A percentile compares a stretch with the other conserved stretches of the same genome.
These are phyloP conservation scores for Diachasmimorpha longicaudata DNA, from an alignment of 1,140 invertebrate genomes.

Conservation along the genomic window DNA sequence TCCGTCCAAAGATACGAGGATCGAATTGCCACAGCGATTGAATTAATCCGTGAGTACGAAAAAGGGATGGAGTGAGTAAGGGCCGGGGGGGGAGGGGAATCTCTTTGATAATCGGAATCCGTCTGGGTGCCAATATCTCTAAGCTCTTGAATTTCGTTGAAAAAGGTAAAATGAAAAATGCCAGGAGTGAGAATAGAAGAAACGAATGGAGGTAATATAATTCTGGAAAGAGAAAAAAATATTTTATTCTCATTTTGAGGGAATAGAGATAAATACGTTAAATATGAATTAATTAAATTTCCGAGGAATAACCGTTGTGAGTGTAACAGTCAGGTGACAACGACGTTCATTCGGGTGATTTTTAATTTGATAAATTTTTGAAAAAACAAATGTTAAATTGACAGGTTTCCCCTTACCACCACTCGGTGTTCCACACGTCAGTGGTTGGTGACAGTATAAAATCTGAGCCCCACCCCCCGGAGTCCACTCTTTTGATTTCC, in stretches of 20 bases:
- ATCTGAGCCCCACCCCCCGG: not conserved
- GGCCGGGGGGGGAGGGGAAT: not conserved
- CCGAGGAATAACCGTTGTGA: not conserved
- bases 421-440: not conserved
- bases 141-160: not conserved
- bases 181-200: not conserved
- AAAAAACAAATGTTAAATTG: conserved; percentile 20
- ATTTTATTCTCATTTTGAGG: not conserved
- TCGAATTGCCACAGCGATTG: conserved; percentile 8
- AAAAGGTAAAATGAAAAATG: not conserved
- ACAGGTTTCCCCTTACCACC: conserved; percentile 13
- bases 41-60: conserved; percentile 7
- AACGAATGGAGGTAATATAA: not conserved
- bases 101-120: conserved; percentile 22
- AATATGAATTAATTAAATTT: not conserved
- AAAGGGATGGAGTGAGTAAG: not conserved
- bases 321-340: conserved; percentile 20
- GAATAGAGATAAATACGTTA: not conserved
- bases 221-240: not conserved
- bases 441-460: not conserved
- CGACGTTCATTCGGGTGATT: conserved; percentile 1
- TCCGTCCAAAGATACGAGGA: conserved; percentile 1
- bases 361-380: conserved; percentile 19
- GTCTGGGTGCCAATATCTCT: conserved; percentile 5
- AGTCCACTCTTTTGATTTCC: not conserved